Conservation (phyloP, 2,797 vertebrate genomes). For the Miichthys miiuy region DNA sequence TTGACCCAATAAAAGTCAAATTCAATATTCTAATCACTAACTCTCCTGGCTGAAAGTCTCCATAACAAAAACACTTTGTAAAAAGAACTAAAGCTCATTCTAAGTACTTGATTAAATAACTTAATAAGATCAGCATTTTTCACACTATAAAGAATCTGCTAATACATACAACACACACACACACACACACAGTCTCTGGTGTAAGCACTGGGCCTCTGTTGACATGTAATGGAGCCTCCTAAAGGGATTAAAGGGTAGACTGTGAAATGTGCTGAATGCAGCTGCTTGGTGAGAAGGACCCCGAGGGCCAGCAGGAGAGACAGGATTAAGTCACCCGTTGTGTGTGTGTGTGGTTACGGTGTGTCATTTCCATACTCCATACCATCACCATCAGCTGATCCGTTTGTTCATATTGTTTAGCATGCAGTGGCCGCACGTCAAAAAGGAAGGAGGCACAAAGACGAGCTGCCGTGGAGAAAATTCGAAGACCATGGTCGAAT, state of each 20-base stretch:
- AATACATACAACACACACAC: not conserved
- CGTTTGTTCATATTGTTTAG: constrained; percentile 37
- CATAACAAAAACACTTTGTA: constrained; percentile 12
- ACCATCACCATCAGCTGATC: constrained; percentile 49
- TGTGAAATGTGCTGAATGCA: constrained; percentile 80
- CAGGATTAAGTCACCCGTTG: constrained; percentile 66
- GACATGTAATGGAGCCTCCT: constrained; percentile 78
- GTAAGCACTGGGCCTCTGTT: constrained; percentile 63
- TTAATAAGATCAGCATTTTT: constrained; percentile 54
- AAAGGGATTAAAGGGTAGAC: constrained; percentile 80
- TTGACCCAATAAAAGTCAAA: no score
- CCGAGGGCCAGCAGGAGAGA: constrained; percentile 63
- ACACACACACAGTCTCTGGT: constrained; percentile 35
- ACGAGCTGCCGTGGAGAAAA: constrained; percentile 19
- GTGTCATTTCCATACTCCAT: constrained; percentile 47
- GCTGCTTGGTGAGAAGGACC: constrained; percentile 66
- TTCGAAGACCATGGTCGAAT: constrained; percentile 22
- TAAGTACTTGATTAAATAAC: constrained; percentile 20
- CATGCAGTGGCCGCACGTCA: constrained; percentile 26
- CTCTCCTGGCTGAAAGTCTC: not conserved
- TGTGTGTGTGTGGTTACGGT: constrained; percentile 23
- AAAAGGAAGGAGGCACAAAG: constrained; percentile 32
- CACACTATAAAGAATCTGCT: constrained; percentile 17
- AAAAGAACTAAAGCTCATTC: constrained; percentile 12
- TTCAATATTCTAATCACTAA: constrained; percentile 5